phyloP scores from a whole-genome alignment of 2,797 vertebrate species.

The Remorina albescens region DNA sequence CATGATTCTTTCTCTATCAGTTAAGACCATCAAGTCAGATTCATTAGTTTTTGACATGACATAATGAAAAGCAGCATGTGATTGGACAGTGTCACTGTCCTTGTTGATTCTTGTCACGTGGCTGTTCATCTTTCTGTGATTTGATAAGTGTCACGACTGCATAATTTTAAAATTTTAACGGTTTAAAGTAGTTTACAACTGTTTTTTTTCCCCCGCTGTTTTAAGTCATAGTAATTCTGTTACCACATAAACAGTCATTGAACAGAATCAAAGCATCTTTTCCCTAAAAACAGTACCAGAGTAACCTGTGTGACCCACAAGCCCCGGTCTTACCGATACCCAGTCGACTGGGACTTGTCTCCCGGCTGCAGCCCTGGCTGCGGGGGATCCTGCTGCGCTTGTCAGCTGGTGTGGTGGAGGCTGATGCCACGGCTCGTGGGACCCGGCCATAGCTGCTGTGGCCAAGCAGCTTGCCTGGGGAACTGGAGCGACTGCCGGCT shows the following conservation, averaged over 20 bases:
- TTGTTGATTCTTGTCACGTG: neutral
- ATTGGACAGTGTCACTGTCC: neutral
- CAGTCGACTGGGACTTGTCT: slow-evolving; percentile 95
- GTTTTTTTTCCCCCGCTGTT: neutral
- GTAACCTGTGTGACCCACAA: neutral
- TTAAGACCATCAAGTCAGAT: neutral
- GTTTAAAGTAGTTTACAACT: neutral
- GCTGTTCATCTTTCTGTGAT: neutral
- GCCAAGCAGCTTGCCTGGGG: slow-evolving; percentile 94
- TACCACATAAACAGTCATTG: neutral
- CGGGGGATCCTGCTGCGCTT: slow-evolving; percentile 94
- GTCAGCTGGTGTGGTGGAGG: slow-evolving; percentile 87
- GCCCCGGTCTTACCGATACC: slow-evolving; percentile 89
- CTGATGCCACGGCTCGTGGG: slow-evolving; percentile 84
- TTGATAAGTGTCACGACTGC: neutral
- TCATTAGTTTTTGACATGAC: neutral
- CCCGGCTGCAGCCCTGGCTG: slow-evolving; percentile 97
- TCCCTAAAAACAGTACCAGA: neutral
- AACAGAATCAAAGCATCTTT: neutral
- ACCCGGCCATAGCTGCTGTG: slow-evolving; percentile 89
- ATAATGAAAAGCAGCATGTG: slow-evolving; percentile 3
- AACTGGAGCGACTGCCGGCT: slow-evolving; percentile 97
- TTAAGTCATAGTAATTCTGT: neutral
- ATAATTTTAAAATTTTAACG: neutral
- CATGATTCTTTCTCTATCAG: slow-evolving; percentile 23